Conservation (phyloP, 2,888 invertebrate genomes). For the Sabatieria punctata region DNA sequence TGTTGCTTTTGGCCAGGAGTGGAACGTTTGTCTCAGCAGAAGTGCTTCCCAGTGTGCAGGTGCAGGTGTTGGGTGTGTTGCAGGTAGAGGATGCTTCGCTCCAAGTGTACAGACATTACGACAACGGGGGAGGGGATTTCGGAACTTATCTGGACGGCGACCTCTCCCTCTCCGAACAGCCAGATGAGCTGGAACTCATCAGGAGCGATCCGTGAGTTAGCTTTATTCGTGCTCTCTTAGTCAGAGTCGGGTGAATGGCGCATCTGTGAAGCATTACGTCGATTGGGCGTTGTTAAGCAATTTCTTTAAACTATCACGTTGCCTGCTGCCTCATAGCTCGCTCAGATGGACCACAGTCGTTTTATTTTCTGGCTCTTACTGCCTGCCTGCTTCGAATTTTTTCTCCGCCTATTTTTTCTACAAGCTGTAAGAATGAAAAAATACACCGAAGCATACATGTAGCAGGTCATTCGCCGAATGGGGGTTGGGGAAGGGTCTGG, state of each 20-base stretch:
- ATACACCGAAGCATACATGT: no score
- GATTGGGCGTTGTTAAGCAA: constrained; percentile 9
- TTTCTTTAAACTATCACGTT: background rate
- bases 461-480: no score
- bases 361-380: background rate
- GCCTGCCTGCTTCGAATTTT: constrained; percentile 1
- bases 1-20: no score
- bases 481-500: no score
- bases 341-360: background rate
- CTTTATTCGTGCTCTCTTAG: background rate
- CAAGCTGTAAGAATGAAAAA: no score
- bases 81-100: constrained; percentile 93
- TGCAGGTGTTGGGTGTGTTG: no score
- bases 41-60: no score
- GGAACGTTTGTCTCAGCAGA: no score
- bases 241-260: constrained; percentile 4
- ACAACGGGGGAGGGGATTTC: constrained; percentile 54
- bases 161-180: constrained; percentile 84
- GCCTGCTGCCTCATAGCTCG: background rate
- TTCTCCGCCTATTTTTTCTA: background rate
- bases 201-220: constrained; percentile 45
- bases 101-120: constrained; percentile 69
- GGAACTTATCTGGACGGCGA: constrained; percentile 92
- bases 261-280: constrained; percentile 6
- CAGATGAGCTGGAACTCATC: constrained; percentile 90